Base-by-base conservation (phyloP, 1,140 invertebrate species). In the Reticulitermes speratus region DNA sequence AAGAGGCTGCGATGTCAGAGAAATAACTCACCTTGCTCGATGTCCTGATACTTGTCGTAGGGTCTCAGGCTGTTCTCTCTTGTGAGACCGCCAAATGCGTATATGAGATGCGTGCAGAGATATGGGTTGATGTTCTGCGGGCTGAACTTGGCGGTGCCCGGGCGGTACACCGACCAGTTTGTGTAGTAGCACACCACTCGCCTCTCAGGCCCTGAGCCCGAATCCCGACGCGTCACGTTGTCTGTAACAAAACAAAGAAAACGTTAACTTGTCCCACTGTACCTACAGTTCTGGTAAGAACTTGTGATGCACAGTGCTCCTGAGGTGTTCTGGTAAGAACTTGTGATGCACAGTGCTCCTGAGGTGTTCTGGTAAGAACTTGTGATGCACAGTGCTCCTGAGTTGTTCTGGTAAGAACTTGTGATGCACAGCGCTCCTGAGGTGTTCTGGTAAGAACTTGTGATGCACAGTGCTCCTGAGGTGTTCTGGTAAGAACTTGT, bases 41-140 rank as follows among this genome's bases (percentile, higher is more conserved):
- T 96, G 90, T 98, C 97, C 91, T 98, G 97, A 91, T 98, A 98
- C 89, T 97, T 97, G 91, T 99, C 97, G 90, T 97, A 98, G 2
- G 97, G 96, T 89, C 96, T 96, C 86, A 98, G 92, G 44, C 96
- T 95, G 90, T 97, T 97, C 88, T 98, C 96, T 90, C 97, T 97
- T 85, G 96, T 97, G 89, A 98, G 96, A 44, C 97, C 97, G 84
- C 97, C 97, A 90, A 99, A 98, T 9, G 97, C 97, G 90, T 98
- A 98, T 83, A 98, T 96, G 85, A 99, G 92, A 94, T 99, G 97
- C 21, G 98, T 98, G 91, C 98, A 99, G 45, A 98, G 93, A 90
- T 98, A 98, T 38, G 97, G 97, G 93, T 98, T 98, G 89, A 99
- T 98, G 90, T 98, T 98, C 91, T 98, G 96, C 0, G 97, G 97